Conservation (phyloP, 2,113 vertebrate species). For the Actinemys pallida region DNA sequence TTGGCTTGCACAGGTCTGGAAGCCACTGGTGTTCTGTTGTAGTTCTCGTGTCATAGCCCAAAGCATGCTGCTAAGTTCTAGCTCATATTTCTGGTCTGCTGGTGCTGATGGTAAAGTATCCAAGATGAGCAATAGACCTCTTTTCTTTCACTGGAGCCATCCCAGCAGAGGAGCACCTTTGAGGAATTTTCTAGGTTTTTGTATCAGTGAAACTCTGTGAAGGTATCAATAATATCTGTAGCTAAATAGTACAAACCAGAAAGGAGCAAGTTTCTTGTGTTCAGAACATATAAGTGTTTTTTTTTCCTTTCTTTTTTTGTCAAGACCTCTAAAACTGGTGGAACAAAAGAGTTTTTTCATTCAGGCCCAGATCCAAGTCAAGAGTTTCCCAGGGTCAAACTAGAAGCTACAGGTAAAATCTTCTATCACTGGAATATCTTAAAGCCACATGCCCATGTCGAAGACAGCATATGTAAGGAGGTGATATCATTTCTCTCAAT, state of each 20-base stretch:
- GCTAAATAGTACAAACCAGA: no score
- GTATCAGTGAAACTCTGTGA: background rate
- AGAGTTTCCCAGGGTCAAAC: background rate
- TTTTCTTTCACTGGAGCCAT: background rate
- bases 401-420: background rate
- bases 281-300: background rate
- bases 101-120: no score
- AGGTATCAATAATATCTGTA: background rate
- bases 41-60: background rate
- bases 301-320: background rate
- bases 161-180: background rate
- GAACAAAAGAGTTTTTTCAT: background rate
- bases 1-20: background rate
- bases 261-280: background rate
- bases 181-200: background rate
- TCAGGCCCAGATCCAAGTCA: background rate
- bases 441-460: accelerated
- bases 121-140: background rate
- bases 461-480: background rate
- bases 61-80: no score
- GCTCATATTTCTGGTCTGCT: no score
- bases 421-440: background rate
- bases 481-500: background rate
- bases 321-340: background rate
- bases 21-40: background rate